Conservation (phyloP, 2,888 invertebrate species). For the Phasia obesa region DNA sequence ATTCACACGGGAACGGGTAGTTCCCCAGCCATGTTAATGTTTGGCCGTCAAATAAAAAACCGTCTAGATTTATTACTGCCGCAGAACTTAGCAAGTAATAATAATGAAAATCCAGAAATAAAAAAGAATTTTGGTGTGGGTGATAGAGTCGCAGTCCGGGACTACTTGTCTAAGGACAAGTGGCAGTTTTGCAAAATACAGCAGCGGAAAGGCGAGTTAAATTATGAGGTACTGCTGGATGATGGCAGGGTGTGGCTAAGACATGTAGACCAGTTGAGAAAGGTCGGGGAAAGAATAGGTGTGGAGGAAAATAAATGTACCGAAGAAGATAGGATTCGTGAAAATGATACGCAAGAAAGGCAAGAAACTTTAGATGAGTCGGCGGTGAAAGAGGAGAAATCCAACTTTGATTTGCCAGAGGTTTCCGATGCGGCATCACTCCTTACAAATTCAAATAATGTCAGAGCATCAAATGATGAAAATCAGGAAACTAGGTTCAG, state of each 20-base stretch:
- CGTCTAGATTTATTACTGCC: constrained; percentile 63
- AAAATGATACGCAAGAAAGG: neutral
- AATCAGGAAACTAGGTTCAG: no score
- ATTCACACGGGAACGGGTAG: constrained; percentile 59
- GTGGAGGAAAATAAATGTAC: constrained; percentile 2
- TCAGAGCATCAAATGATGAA: no score
- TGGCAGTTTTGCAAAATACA: constrained; percentile 59
- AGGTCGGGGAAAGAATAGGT: no score
- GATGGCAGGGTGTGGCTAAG: constrained; percentile 27
- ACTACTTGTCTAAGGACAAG: constrained; percentile 63
- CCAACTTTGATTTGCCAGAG: no score
- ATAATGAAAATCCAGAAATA: neutral
- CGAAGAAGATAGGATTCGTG: constrained; percentile 1
- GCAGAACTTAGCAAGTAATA: constrained; percentile 13
- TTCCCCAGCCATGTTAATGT: constrained; percentile 66
- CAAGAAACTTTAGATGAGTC: no score
- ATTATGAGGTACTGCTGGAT: constrained; percentile 58
- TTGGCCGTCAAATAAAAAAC: constrained; percentile 60
- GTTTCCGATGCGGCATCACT: no score
- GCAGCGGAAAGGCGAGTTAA: constrained; percentile 43
- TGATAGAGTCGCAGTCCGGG: constrained; percentile 60
- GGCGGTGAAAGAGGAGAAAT: no score
- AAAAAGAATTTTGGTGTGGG: constrained; percentile 41
- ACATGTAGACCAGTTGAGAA: no score
- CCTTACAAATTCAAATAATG: no score